These are phyloP conservation scores for Esox masquinongy DNA, from an alignment of 2,797 vertebrate species.

Conservation along the genomic window DNA sequence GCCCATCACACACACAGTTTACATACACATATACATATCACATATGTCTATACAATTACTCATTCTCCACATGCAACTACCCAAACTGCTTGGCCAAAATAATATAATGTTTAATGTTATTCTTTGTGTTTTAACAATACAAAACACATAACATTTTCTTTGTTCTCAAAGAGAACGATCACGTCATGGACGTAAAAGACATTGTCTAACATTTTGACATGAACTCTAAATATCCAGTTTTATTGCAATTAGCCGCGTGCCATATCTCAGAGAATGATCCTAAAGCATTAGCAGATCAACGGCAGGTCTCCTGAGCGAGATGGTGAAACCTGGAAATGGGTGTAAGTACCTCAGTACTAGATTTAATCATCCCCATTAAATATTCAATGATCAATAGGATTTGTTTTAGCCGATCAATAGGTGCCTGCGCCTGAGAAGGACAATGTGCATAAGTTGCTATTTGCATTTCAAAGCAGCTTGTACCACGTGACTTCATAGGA, in stretches of 20 bases:
- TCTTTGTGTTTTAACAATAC: neutral
- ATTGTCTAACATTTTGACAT: constrained; percentile 39
- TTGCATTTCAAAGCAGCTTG: constrained; percentile 82
- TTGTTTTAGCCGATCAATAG: constrained; percentile 81
- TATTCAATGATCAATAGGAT: constrained; percentile 85
- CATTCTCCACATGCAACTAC: neutral
- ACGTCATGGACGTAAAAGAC: constrained; percentile 27
- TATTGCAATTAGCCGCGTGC: constrained; percentile 43
- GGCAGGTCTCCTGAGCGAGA: constrained; percentile 63
- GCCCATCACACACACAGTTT: neutral
- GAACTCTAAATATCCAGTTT: constrained; percentile 45
- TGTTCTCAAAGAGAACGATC: constrained; percentile 11
- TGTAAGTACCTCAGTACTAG: constrained; percentile 72
- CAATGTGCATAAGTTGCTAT: constrained; percentile 82
- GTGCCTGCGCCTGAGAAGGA: constrained; percentile 73
- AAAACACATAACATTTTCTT: neutral
- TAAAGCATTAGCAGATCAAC: constrained; percentile 54
- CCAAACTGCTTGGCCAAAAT: neutral
- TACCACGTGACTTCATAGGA: constrained; percentile 79
- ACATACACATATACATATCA: neutral
- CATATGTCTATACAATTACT: neutral
- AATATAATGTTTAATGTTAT: neutral
- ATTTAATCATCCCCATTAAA: constrained; percentile 84
- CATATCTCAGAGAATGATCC: constrained; percentile 40
- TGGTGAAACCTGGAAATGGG: constrained; percentile 71